Evolutionary conservation across 2,797 vertebrate species (phyloP), one percentile per base, ranked within the genome.

Genomic region (Cuculus canorus): DNA sequence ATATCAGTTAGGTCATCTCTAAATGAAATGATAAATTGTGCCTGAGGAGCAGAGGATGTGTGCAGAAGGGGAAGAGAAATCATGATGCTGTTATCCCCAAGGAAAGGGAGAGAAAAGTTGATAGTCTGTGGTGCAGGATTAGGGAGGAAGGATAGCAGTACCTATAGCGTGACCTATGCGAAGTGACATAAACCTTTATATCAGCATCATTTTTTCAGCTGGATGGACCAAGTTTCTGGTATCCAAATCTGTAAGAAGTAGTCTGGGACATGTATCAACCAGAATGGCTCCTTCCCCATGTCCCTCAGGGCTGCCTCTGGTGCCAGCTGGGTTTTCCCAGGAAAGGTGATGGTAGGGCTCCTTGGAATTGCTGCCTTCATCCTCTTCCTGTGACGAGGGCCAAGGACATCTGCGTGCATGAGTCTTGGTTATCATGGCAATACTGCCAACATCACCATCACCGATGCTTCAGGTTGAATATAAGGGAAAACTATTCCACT

Each of bases 261-360:
- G 35, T 39, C 32, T 4, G 21, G 63, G 50, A 53, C 22, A 13
- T 0, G 6, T 16, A 24, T 50, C 50, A 52, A 9, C 1, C 13
- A 25, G 50, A 57, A 52, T 2, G 13, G 3, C 1, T 89, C 45
- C 41, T 64, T 64, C 32, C 19, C 18, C 0, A 0, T 2, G 13
- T 17, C 10, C 22, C 32, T 52, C 12, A 37, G 21, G n/a, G 43
- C 33, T 69, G 63, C 25, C 81, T 35, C 82, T 11, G 43, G 2
- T 30, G 59, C 4, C 35, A 45, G 0, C 2, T 11, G 24, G 37
- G 14, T 9, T 57, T 76, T 63, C 45, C 43, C 56, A 59, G 64
- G 33, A 47, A 21, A 53, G 11, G 5, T 14, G 72, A 16, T 30
- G n/a, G 43, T 41, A 52, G 8, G 15, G 39, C 21, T 64, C 63